A percentile compares a stretch with the other conserved stretches of the same genome.
Conservation (phyloP, 2,797 vertebrate species). For the Hemibagrus guttatus region DNA sequence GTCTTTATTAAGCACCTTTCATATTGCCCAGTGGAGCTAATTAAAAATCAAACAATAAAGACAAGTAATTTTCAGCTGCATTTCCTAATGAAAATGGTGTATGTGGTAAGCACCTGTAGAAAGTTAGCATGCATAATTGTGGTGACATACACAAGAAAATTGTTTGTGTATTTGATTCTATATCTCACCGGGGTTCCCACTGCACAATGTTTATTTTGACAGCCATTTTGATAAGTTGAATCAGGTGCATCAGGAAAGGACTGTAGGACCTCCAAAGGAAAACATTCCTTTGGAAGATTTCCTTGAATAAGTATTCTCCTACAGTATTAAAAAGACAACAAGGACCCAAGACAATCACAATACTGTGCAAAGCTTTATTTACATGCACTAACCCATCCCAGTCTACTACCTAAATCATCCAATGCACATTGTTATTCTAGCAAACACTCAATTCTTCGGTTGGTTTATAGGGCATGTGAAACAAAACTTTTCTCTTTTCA, state of each 20-base stretch:
- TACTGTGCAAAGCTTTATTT: slow-evolving; percentile 97
- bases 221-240: neutral
- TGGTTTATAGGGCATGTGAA: slow-evolving; percentile 33
- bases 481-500: slow-evolving; percentile 12
- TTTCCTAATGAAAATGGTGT: neutral
- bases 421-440: slow-evolving; percentile 73
- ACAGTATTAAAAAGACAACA: slow-evolving; percentile 44
- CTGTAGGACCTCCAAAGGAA: neutral
- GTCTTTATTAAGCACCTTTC: slow-evolving; percentile 2
- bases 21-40: neutral
- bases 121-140: neutral
- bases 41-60: slow-evolving; percentile 1
- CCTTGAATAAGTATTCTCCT: neutral
- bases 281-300: neutral
- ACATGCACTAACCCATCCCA: slow-evolving; percentile 89
- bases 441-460: slow-evolving; percentile 75
- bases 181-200: neutral
- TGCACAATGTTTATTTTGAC: neutral
- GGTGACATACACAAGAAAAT: neutral
- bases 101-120: neutral
- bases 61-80: neutral
- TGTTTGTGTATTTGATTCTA: neutral
- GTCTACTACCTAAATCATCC: slow-evolving; percentile 81
- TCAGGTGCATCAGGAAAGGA: neutral
- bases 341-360: slow-evolving; percentile 58